Evolutionary conservation across 2,797 vertebrate genomes (phyloP), one percentile per base, ranked within the genome.

Genomic region (Sorex maritimensis): DNA sequence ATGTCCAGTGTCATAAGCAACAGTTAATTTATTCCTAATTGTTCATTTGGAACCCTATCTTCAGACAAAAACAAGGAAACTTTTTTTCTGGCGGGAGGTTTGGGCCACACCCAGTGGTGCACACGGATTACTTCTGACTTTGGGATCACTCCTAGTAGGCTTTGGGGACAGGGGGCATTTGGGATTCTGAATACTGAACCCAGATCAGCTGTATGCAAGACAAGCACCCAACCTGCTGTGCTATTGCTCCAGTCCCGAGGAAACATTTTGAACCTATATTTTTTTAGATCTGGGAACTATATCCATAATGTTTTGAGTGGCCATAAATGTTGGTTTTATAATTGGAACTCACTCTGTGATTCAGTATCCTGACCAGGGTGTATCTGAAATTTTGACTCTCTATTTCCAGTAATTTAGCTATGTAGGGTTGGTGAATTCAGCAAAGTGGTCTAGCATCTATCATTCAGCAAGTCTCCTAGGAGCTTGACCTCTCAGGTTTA

Each of bases 281-380:
- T 28, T 28, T 30, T 14, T 85, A 75, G 69, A 93, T 30, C 84
- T 77, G 12, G 49, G 63, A 69, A 84, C 87, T n/a, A 23, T 11
- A 34, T 82, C 46, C 55, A 41, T 72, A 79, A 30, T 81, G 34
- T 28, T n/a, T 80, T 85, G 34, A 1, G 34, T 91, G 68, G 23
- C 44, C 69, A 3, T 82, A 91, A 78, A 11, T 49, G 26, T 83
- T 71, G 73, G 79, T 86, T 96, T 95, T 82, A 91, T 81, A 94
- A 85, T 96, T 75, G 83, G 88, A 90, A 44, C 46, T 95, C 83
- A 41, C 49, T 90, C 49, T 13, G 38, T 91, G 93, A 73, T 91
- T 74, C 12, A 81, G 30, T 44, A 41, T 77, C 69, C 49, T 82
- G 79, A 69, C 65, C 65, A 85, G 55, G 68, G 26, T 55, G 63